Conservation (phyloP, 1,140 invertebrate genomes). For the Parasteatoda tepidariorum region DNA sequence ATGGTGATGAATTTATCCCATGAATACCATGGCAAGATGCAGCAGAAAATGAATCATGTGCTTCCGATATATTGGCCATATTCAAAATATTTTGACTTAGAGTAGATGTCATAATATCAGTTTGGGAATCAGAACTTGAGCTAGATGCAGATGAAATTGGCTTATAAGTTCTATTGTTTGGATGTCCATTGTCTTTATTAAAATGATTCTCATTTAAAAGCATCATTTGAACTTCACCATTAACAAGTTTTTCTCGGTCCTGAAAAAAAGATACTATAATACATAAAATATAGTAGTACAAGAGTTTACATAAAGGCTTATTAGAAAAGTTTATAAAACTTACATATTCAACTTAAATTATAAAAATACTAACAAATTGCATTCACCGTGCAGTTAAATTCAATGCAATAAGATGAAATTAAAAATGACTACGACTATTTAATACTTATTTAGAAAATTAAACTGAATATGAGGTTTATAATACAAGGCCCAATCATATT, state of each 20-base stretch:
- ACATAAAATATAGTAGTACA: too few relatives aligned
- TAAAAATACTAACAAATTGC: too few relatives aligned
- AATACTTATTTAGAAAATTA: too few relatives aligned
- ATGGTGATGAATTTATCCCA: constrained; percentile 41
- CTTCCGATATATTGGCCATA: constrained; percentile 41
- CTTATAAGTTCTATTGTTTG: constrained; percentile 5
- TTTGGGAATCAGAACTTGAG: constrained; percentile 47
- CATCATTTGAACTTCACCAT: constrained; percentile 21
- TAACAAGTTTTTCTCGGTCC: constrained; percentile 29
- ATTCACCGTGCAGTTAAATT: too few relatives aligned
- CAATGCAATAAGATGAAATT: too few relatives aligned
- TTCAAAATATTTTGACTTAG: constrained; percentile 41
- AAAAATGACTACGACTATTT: too few relatives aligned
- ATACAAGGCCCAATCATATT: too few relatives aligned
- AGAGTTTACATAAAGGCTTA: too few relatives aligned
- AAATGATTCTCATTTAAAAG: neutral
- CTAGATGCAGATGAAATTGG: constrained; percentile 37
- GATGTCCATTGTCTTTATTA: constrained; percentile 11
- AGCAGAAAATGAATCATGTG: constrained; percentile 33
- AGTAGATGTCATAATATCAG: constrained; percentile 28
- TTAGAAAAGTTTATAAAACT: too few relatives aligned
- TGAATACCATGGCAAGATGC: neutral
- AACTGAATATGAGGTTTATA: too few relatives aligned
- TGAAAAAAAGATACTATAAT: neutral
- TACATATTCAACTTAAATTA: too few relatives aligned